These are phyloP conservation scores for Tolypeutes matacus DNA, from an alignment of 2,797 vertebrate genomes.

Conservation along the genomic window DNA sequence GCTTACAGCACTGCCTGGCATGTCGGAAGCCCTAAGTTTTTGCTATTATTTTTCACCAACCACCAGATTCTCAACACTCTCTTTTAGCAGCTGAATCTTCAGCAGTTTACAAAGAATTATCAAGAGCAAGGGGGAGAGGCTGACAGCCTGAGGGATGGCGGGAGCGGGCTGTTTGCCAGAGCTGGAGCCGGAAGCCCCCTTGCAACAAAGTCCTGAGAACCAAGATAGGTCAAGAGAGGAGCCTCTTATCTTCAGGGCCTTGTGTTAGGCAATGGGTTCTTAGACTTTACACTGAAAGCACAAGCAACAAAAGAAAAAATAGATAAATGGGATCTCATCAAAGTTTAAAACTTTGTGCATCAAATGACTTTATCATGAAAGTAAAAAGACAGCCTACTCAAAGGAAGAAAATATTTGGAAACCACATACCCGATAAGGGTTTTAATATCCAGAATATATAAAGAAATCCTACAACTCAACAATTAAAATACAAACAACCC, in stretches of 20 bases:
- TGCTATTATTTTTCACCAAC: conserved; percentile 18
- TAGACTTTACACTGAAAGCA: background rate
- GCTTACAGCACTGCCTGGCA: background rate
- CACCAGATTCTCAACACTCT: background rate
- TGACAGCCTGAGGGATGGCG: background rate
- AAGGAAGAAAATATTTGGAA: too few species aligned
- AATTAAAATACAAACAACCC: too few species aligned
- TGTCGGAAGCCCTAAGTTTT: background rate
- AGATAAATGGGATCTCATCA: too few species aligned
- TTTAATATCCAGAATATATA: too few species aligned
- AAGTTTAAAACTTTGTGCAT: too few species aligned
- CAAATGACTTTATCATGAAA: too few species aligned
- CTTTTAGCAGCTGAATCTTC: background rate
- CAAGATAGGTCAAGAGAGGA: background rate
- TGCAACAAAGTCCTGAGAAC: background rate
- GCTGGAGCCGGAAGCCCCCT: background rate
- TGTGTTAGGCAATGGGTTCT: too few species aligned
- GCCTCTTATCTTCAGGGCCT: background rate
- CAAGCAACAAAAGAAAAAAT: background rate
- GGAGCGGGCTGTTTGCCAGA: background rate
- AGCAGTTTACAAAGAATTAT: background rate
- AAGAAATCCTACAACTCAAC: too few species aligned
- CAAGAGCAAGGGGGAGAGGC: background rate
- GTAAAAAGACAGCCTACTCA: too few species aligned
- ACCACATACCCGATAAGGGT: too few species aligned